Percentiles rank a stretch among this genome's conserved stretches.
Evolutionary conservation across 2,888 invertebrate species (phyloP).

Genomic region (Teleiodes luculella): DNA sequence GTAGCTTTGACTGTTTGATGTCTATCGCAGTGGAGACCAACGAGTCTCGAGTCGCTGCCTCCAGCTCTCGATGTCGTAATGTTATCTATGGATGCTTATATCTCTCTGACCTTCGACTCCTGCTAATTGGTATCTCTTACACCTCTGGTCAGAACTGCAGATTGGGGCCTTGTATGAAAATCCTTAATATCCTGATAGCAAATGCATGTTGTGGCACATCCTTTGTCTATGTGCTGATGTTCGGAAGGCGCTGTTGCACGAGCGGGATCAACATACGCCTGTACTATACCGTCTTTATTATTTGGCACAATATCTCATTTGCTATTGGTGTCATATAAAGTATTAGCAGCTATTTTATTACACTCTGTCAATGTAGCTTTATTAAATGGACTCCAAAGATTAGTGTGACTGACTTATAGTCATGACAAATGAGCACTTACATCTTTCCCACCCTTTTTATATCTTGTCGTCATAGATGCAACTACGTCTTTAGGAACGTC

Average conservation of each 20-base stretch:
- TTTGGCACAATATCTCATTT: constrained; percentile 45
- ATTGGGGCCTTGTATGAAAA: constrained; percentile 17
- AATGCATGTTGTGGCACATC: constrained; percentile 54
- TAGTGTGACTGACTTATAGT: background rate
- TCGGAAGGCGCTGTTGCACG: constrained; percentile 39
- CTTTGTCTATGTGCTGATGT: constrained; percentile 44
- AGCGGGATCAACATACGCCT: constrained; percentile 25
- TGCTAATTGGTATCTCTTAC: constrained; percentile 33
- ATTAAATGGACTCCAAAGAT: constrained; percentile 30
- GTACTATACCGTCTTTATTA: constrained; percentile 12
- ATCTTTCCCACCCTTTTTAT: background rate
- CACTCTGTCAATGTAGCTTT: constrained; percentile 32
- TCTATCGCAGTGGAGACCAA: constrained; percentile 62
- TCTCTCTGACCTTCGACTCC: constrained; percentile 54
- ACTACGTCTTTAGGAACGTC: background rate
- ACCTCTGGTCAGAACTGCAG: constrained; percentile 12
- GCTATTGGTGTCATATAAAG: constrained; percentile 46
- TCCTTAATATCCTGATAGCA: constrained; percentile 25
- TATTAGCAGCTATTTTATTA: constrained; percentile 30
- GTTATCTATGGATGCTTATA: constrained; percentile 69
- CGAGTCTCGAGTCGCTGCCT: constrained; percentile 59
- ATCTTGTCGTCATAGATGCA: constrained; percentile 8
- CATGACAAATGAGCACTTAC: background rate
- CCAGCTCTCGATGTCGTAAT: constrained; percentile 71
- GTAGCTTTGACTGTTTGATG: constrained; percentile 74